These are phyloP conservation scores for Drosophila sordidula DNA, from an alignment of 2,888 invertebrate species.

Conservation along the genomic window DNA sequence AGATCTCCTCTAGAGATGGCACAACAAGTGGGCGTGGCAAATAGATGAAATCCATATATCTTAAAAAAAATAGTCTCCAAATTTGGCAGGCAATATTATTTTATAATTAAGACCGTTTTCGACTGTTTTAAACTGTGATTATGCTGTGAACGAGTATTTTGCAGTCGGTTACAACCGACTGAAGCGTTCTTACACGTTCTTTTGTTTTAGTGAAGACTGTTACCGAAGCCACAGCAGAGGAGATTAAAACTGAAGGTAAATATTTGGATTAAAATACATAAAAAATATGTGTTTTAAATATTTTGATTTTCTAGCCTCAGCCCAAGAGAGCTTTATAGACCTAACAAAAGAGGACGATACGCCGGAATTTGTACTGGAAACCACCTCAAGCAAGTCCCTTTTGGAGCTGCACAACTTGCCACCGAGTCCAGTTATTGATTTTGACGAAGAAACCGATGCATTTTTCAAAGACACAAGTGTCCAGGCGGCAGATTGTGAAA, in stretches of 20 bases:
- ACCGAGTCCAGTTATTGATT: conserved; percentile 29
- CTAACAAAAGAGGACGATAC: conserved; percentile 54
- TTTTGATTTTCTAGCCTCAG: neutral
- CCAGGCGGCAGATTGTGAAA: conserved; percentile 1
- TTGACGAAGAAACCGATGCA: conserved; percentile 11
- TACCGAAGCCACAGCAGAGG: conserved; percentile 24
- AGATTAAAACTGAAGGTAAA: conserved; percentile 4
- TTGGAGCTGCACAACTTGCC: conserved; percentile 10
- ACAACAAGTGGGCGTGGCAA: too few species aligned
- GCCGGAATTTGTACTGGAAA: neutral
- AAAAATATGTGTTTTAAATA: neutral
- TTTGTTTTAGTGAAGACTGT: conserved; percentile 80
- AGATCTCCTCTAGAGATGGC: too few species aligned
- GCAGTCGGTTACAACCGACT: too few species aligned
- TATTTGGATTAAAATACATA: too few species aligned
- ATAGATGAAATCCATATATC: too few species aligned
- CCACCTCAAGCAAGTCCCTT: neutral
- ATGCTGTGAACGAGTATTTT: too few species aligned
- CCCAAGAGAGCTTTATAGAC: conserved; percentile 45
- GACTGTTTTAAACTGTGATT: too few species aligned
- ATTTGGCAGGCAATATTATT: too few species aligned
- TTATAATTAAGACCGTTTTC: too few species aligned
- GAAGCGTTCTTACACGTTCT: too few species aligned
- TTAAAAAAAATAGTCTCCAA: too few species aligned
- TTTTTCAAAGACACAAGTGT: neutral